Conservation (phyloP, 2,797 vertebrate genomes). For the Loriculus beryllinus region DNA sequence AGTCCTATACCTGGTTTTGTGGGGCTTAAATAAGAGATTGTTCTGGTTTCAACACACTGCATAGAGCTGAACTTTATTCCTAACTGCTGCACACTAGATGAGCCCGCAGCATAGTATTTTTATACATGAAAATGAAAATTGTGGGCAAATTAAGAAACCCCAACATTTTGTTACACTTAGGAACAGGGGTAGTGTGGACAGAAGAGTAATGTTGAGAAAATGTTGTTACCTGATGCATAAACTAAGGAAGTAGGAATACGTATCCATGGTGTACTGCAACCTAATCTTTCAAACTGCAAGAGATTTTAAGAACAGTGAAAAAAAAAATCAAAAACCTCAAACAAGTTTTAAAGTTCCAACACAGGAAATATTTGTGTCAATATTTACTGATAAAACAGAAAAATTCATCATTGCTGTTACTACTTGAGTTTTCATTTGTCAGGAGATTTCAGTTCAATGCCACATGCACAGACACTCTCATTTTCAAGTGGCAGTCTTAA, state of each 20-base stretch:
- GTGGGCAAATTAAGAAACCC: background rate
- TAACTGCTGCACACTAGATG: background rate
- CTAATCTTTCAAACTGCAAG: conserved; percentile 89
- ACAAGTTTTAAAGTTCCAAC: background rate
- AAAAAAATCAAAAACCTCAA: background rate
- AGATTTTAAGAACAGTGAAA: background rate
- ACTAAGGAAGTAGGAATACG: conserved; percentile 85
- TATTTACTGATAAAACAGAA: background rate
- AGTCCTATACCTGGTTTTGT: background rate
- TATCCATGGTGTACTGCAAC: conserved; percentile 84
- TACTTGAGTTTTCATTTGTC: background rate
- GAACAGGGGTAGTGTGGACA: background rate
- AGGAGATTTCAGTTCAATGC: background rate
- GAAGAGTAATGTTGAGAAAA: background rate
- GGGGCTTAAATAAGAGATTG: background rate
- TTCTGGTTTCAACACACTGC: background rate
- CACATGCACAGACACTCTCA: background rate
- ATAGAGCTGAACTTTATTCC: background rate
- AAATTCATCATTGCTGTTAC: background rate
- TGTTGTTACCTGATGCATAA: conserved; percentile 86
- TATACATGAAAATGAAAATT: background rate
- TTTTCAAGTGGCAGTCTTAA: background rate
- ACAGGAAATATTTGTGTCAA: background rate
- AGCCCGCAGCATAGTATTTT: background rate
- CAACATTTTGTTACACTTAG: background rate